phyloP scores from a whole-genome alignment of 2,113 vertebrate genomes.

The Tapirus terrestris region DNA sequence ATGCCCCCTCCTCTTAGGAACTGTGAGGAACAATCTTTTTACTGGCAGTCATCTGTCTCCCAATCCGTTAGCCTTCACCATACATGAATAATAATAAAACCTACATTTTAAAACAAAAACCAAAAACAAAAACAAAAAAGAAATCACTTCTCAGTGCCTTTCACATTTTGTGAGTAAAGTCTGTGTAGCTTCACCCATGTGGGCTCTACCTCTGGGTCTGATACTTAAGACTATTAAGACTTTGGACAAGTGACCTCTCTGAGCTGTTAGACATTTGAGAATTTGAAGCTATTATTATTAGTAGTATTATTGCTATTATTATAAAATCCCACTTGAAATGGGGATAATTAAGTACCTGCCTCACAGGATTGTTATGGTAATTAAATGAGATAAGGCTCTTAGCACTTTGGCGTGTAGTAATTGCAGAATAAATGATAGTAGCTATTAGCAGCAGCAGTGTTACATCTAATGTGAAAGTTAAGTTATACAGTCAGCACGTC shows the following conservation, averaged over 20 bases:
- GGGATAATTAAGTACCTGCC: background rate
- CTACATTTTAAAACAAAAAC: too few species aligned
- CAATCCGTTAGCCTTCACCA: too few species aligned
- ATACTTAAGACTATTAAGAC: slow-evolving; percentile 13
- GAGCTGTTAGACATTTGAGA: background rate
- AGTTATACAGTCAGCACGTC: background rate
- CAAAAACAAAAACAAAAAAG: too few species aligned
- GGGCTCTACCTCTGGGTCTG: background rate
- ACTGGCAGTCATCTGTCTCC: too few species aligned
- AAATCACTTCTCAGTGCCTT: background rate
- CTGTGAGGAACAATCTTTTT: too few species aligned
- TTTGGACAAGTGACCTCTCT: background rate
- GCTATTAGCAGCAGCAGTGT: background rate
- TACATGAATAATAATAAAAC: too few species aligned
- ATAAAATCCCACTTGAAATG: slow-evolving; percentile 7
- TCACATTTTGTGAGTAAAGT: background rate
- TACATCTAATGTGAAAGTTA: background rate
- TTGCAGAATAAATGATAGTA: background rate
- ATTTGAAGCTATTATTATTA: background rate
- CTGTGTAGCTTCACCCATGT: background rate
- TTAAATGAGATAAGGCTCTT: background rate
- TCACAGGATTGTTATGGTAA: background rate
- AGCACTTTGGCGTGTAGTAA: background rate
- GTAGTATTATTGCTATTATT: background rate
- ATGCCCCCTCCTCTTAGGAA: too few species aligned